phyloP scores from a whole-genome alignment of 2,113 vertebrate species.

The Dolichotis patagonum region DNA sequence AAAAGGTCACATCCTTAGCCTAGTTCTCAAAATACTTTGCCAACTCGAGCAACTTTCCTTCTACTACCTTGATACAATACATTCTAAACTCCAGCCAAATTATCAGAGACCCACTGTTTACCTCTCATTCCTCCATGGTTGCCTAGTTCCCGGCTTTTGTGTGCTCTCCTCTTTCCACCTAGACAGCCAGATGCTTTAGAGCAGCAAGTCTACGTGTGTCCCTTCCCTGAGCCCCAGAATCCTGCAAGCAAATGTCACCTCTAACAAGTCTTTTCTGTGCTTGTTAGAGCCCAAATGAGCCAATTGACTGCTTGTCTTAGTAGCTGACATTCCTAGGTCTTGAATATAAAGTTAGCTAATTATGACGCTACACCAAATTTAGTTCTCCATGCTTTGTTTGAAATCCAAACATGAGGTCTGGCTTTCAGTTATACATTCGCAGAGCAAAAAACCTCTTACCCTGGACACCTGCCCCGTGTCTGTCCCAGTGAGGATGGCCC shows the following conservation, averaged over 20 bases:
- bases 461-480: neutral
- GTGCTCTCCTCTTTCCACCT: neutral
- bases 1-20: neutral
- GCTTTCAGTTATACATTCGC: neutral
- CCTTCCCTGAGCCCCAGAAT: neutral
- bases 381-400: neutral
- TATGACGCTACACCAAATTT: neutral
- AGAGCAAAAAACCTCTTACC: neutral
- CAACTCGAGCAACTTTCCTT: neutral
- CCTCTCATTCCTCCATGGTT: accelerated
- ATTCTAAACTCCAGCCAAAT: neutral
- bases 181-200: no score
- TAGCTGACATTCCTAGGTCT: accelerated
- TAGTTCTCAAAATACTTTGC: neutral
- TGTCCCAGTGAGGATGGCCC: neutral
- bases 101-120: no score
- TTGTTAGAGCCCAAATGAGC: neutral
- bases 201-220: no score
- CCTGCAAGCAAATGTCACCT: neutral
- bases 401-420: neutral
- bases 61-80: neutral
- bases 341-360: neutral
- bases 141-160: neutral
- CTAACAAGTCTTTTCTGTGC: neutral
- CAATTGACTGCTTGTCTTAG: neutral